Conservation (phyloP, 2,888 invertebrate species). For the Kuschelorhynchus macadamiae region DNA sequence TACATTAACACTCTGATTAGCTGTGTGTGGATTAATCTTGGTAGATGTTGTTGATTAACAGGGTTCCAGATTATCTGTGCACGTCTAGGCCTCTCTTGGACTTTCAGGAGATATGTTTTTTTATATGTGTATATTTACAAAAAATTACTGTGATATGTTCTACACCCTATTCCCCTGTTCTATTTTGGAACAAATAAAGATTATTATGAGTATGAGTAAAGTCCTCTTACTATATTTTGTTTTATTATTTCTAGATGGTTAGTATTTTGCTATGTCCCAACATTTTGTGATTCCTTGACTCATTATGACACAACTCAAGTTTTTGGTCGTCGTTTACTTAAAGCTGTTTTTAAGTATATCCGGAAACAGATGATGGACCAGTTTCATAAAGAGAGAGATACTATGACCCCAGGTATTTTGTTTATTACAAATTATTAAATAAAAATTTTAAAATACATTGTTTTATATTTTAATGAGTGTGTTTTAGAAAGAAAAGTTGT, state of each 20-base stretch:
- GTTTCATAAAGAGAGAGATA: constrained; percentile 89
- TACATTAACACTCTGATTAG: too few species aligned
- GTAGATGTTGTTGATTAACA: too few species aligned
- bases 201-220: constrained; percentile 52
- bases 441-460: too few species aligned
- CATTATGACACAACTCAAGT: constrained; percentile 92
- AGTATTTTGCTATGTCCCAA: constrained; percentile 95
- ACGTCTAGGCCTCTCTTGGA: too few species aligned
- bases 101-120: too few species aligned
- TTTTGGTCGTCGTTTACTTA: constrained; percentile 89
- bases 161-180: constrained; percentile 79
- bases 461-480: constrained; percentile 83
- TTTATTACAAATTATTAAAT: neutral
- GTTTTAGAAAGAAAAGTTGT: too few species aligned
- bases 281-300: constrained; percentile 93
- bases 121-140: too few species aligned
- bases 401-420: constrained; percentile 81
- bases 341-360: constrained; percentile 85
- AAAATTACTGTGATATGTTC: constrained; percentile 94
- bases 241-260: constrained; percentile 80
- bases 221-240: too few species aligned
- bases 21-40: too few species aligned
- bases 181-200: constrained; percentile 69
- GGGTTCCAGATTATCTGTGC: too few species aligned
- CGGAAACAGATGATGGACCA: constrained; percentile 92